A percentile compares a stretch with the other conserved stretches of the same genome.
phyloP scores from a whole-genome alignment of 2,113 vertebrate species.

The Nerophis ophidion region DNA sequence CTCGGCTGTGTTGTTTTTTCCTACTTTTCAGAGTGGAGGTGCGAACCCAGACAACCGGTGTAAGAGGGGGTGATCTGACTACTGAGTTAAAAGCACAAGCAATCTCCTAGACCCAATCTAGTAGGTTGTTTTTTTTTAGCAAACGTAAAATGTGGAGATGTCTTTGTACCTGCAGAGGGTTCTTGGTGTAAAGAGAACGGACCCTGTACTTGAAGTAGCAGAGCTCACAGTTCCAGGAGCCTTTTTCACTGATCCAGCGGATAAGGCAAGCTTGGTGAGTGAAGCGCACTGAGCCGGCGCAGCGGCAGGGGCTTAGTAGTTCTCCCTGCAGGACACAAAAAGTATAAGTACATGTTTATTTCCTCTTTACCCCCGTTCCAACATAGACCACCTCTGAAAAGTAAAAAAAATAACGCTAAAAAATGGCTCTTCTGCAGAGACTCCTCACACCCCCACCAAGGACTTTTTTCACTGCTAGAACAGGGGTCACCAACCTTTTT shows the following conservation, averaged over 20 bases:
- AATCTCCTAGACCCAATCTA: too few relatives aligned
- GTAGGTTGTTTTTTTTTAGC: too few relatives aligned
- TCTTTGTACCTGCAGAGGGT: constrained; percentile 77
- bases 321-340: constrained; percentile 73
- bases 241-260: constrained; percentile 85
- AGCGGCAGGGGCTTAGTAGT: constrained; percentile 81
- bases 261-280: constrained; percentile 85
- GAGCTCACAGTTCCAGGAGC: constrained; percentile 85
- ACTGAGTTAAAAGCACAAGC: too few relatives aligned
- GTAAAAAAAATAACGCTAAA: neutral
- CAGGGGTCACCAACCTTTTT: too few relatives aligned
- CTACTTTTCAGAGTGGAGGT: too few relatives aligned
- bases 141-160: neutral
- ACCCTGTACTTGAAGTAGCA: constrained; percentile 87
- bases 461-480: too few relatives aligned
- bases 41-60: too few relatives aligned
- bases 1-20: too few relatives aligned
- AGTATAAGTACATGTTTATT: neutral
- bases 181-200: constrained; percentile 83
- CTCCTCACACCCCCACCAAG: too few relatives aligned
- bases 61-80: too few relatives aligned
- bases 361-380: too few relatives aligned
- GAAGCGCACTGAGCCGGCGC: constrained; percentile 80
- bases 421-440: neutral
- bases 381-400: too few relatives aligned